These are phyloP conservation scores for human (Homo sapiens) DNA, from an alignment of 2,113 vertebrate genomes.

Conservation along the genomic window GRCh38 chr14:31743001-31743500, in stretches of 20 bases:
- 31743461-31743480: no score
- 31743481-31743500: no score
- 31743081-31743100: not conserved
- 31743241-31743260: not conserved
- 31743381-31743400: no score
- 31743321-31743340: not conserved
- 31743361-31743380: no score
- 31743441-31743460: no score
- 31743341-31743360: not conserved
- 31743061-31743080: not conserved
- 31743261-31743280: not conserved
- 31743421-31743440: no score
- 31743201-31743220: not conserved
- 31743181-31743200: not conserved
- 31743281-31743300: not conserved
- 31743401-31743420: no score
- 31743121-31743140: not conserved
- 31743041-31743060: not conserved
- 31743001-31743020: not conserved
- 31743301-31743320: not conserved
- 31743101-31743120: not conserved
- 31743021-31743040: not conserved
- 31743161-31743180: not conserved
- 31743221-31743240: not conserved
- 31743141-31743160: not conserved